Evolutionary conservation across 2,113 vertebrate genomes (phyloP).

Genomic region (Hippocampus abdominalis): DNA sequence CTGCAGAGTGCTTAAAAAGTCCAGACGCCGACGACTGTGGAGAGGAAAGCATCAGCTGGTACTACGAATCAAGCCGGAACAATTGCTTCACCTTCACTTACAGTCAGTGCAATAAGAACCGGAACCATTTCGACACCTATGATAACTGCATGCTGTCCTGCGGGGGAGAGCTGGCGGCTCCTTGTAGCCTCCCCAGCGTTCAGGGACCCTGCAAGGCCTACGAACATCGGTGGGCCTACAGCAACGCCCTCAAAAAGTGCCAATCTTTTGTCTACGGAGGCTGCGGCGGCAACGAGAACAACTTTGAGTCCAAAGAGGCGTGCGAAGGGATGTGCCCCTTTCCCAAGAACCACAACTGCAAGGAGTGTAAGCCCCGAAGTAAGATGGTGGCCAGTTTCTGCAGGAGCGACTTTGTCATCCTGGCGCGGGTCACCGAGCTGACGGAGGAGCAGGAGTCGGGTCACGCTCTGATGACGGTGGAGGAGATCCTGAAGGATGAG

Average conservation of each 20-base stretch:
- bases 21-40: constrained; percentile 87
- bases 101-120: constrained; percentile 88
- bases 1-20: constrained; percentile 85
- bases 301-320: constrained; percentile 90
- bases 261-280: constrained; percentile 93
- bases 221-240: constrained; percentile 91
- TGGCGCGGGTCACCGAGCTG: constrained; percentile 86
- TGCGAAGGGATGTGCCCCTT: constrained; percentile 94
- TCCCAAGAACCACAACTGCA: constrained; percentile 84
- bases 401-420: constrained; percentile 90
- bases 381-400: constrained; percentile 96
- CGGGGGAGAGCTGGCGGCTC: constrained; percentile 81
- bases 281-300: constrained; percentile 93
- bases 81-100: constrained; percentile 94
- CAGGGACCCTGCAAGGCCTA: constrained; percentile 95
- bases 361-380: constrained; percentile 84
- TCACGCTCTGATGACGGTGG: constrained; percentile 87
- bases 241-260: constrained; percentile 81
- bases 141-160: constrained; percentile 87
- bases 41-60: constrained; percentile 90
- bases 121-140: constrained; percentile 89
- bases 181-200: constrained; percentile 85
- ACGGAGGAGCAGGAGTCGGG: constrained; percentile 89
- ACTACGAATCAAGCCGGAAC: constrained; percentile 91
- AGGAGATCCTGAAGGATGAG: constrained; percentile 95